Conservation (phyloP, 92 coral and sea anemone genomes). For the Galaxea fascicularis region DNA sequence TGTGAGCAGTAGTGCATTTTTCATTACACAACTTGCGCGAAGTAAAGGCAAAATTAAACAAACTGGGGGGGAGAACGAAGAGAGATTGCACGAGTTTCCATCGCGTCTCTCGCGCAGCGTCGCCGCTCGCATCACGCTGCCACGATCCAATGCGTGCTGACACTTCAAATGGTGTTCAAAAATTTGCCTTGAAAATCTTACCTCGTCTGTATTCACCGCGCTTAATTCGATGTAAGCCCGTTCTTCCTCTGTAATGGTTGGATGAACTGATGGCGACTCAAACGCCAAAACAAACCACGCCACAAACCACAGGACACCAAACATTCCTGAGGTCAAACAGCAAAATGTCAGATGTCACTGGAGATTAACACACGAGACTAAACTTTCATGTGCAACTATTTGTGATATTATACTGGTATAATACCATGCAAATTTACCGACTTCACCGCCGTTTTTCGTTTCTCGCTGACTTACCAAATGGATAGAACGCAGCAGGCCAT, state of each 20-base stretch:
- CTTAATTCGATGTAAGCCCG: conserved; percentile 75
- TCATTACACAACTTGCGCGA: too few relatives aligned
- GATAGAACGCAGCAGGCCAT: conserved; percentile 73
- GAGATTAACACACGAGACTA: too few relatives aligned
- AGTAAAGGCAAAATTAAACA: too few relatives aligned
- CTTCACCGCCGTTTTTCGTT: background rate
- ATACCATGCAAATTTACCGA: background rate
- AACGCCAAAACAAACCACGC: conserved; percentile 83
- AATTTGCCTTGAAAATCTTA: conserved; percentile 8
- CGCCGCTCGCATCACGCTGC: too few relatives aligned
- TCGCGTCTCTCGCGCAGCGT: too few relatives aligned
- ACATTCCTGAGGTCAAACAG: conserved; percentile 55
- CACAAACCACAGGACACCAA: conserved; percentile 89
- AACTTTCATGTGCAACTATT: too few relatives aligned
- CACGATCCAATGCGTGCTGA: too few relatives aligned
- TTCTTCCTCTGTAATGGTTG: conserved; percentile 82
- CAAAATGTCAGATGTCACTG: too few relatives aligned
- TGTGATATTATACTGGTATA: too few relatives aligned
- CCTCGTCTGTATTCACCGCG: conserved; percentile 73
- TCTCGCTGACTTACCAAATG: conserved; percentile 59
- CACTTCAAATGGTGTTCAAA: background rate
- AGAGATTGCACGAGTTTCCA: too few relatives aligned
- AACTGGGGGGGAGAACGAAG: too few relatives aligned
- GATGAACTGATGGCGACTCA: conserved; percentile 91
- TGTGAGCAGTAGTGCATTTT: too few relatives aligned